A percentile compares a stretch with the other conserved stretches of the same genome.
phyloP scores from a whole-genome alignment of 2,888 invertebrate genomes.

The Orchesella flavescens region DNA sequence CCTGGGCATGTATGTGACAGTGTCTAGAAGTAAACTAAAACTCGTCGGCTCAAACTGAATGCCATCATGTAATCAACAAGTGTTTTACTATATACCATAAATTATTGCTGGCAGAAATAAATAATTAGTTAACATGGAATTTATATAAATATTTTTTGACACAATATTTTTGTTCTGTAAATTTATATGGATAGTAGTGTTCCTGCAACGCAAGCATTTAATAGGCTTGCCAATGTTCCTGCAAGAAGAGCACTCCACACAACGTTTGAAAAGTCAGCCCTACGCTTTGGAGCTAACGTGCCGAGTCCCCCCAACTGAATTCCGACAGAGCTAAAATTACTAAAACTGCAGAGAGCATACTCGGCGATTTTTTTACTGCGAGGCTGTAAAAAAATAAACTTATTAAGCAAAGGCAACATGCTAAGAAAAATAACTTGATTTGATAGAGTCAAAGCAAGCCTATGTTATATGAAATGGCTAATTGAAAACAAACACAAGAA shows the following conservation, averaged over 20 bases:
- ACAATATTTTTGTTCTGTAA: too few species aligned
- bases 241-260: conserved; percentile 86
- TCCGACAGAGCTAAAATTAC: conserved; percentile 90
- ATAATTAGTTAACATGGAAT: too few species aligned
- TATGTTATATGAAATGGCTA: too few species aligned
- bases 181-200: conserved; percentile 3
- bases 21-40: too few species aligned
- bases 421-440: neutral
- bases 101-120: too few species aligned
- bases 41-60: too few species aligned
- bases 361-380: conserved; percentile 89
- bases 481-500: too few species aligned
- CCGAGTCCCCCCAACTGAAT: conserved; percentile 80
- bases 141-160: too few species aligned
- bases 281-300: conserved; percentile 84
- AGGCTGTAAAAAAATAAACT: conserved; percentile 76
- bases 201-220: conserved; percentile 92
- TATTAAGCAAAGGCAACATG: neutral
- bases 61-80: too few species aligned
- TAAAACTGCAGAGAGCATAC: conserved; percentile 92
- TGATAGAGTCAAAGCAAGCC: neutral
- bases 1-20: too few species aligned
- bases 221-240: conserved; percentile 88
- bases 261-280: conserved; percentile 80
- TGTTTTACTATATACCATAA: too few species aligned